Base-by-base conservation (phyloP, 2,113 vertebrate species). In the Phocoena phocoena region DNA sequence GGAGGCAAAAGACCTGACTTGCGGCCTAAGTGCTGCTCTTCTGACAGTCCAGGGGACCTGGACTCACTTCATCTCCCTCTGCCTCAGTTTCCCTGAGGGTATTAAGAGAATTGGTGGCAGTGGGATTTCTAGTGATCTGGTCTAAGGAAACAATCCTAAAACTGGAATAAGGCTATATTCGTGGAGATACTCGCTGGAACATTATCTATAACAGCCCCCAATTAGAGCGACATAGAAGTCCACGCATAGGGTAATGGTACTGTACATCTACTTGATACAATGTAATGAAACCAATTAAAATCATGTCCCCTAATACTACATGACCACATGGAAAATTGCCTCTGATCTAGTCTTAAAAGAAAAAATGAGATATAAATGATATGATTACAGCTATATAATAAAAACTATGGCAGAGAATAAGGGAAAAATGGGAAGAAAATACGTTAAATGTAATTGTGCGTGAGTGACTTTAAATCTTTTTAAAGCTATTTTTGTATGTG, bases 311-410 rank as follows among this genome's bases (percentile, higher is more conserved):
- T 97, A 96, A 96, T 93, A 93, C 94, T 92, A 97, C n/a, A 53
- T 95, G 96, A 97, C 3, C 41, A 76, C 94, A 97, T 92, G 92
- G 93, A 97, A 97, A 97, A 97, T 98, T 97, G 97, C 70, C 97
- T 95, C 90, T 97, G 92, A 97, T 97, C 92, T 97, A 89, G 96
- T 97, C 95, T 96, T 97, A 96, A 97, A 96, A 97, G 77, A 91
- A 97, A 97, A 97, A 96, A 97, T 96, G 79, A 96, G 97, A 97
- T 97, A 96, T 77, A 97, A 97, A 97, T 96, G 97, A 97, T 96
- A 96, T 77, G 92, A 97, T 97, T 97, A 97, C 89, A 96, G 96
- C 70, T 83, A 44, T 84, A 88, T 92, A 97, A 96, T 97, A 97
- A 97, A 98, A 97, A 60, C 79, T 11, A 81, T 85, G 90, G 92